These are phyloP conservation scores for Paratilapia polleni DNA, from an alignment of 2,113 vertebrate genomes.

Conservation along the genomic window DNA sequence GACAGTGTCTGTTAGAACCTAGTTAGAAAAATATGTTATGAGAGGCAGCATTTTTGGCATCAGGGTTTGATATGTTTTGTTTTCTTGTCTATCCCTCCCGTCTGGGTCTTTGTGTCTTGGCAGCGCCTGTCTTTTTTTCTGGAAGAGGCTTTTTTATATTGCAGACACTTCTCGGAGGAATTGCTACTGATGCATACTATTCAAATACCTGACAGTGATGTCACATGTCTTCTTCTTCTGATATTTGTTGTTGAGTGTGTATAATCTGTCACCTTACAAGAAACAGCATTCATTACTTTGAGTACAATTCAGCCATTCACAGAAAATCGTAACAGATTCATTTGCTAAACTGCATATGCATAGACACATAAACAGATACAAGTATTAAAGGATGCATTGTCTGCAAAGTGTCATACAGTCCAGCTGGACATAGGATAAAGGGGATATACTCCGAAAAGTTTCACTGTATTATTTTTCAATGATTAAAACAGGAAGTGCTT, in stretches of 20 bases:
- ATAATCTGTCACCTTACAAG: constrained; percentile 4
- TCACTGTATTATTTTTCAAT: not conserved
- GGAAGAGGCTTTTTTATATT: constrained; percentile 24
- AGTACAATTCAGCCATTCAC: constrained; percentile 9
- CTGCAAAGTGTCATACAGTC: not conserved
- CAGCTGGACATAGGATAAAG: not conserved
- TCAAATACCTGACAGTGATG: constrained; percentile 25
- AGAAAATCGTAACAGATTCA: not conserved
- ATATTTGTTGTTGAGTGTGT: not conserved
- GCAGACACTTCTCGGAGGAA: constrained; percentile 44
- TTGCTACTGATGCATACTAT: constrained; percentile 27
- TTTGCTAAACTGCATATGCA: not conserved
- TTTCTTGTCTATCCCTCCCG: constrained; percentile 26
- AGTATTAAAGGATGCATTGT: not conserved
- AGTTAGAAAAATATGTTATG: constrained; percentile 16
- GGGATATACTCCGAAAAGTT: not conserved
- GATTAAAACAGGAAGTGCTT: constrained; percentile 48
- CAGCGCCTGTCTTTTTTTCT: not conserved
- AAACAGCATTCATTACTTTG: constrained; percentile 24
- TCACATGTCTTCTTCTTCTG: constrained; percentile 29
- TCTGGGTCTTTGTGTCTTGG: constrained; percentile 44
- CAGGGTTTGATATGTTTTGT: constrained; percentile 48
- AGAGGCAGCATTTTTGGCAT: constrained; percentile 28
- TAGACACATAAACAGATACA: not conserved
- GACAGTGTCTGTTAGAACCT: constrained; percentile 37